These are phyloP conservation scores for Hyalella azteca DNA, from an alignment of 2,888 invertebrate genomes.

Conservation along the genomic window DNA sequence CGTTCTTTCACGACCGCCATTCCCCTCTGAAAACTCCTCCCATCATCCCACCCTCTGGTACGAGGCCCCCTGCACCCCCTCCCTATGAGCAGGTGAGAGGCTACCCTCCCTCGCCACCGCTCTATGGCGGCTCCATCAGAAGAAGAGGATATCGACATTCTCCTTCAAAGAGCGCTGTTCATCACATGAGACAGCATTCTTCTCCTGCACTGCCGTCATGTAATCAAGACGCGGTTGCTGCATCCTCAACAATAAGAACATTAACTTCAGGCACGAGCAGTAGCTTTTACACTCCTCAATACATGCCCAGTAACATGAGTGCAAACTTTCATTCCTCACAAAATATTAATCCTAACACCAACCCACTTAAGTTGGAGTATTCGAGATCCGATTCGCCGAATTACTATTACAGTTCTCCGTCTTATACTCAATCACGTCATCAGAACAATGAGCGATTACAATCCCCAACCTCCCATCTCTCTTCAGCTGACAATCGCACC, in stretches of 20 bases:
- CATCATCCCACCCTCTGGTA: constrained; percentile 6
- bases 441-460: not conserved
- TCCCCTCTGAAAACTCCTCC: constrained; percentile 19
- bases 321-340: too few species aligned
- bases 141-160: constrained; percentile 17
- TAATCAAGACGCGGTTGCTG: not conserved
- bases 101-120: constrained; percentile 55
- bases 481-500: not conserved
- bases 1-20: not conserved
- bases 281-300: too few species aligned
- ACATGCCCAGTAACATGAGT: too few species aligned
- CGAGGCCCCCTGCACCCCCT: constrained; percentile 53
- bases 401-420: not conserved
- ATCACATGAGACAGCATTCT: not conserved
- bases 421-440: not conserved
- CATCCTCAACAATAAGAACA: not conserved
- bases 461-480: not conserved
- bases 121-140: not conserved
- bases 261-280: not conserved
- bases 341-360: too few species aligned
- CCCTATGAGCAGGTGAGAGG: constrained; percentile 57
- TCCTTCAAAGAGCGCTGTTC: not conserved
- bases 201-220: not conserved
- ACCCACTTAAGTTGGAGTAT: too few species aligned
- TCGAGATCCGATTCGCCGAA: not conserved